Percentiles rank a stretch among this genome's conserved stretches.
phyloP scores from a whole-genome alignment of 2,113 vertebrate genomes.

The Xiphias gladius region DNA sequence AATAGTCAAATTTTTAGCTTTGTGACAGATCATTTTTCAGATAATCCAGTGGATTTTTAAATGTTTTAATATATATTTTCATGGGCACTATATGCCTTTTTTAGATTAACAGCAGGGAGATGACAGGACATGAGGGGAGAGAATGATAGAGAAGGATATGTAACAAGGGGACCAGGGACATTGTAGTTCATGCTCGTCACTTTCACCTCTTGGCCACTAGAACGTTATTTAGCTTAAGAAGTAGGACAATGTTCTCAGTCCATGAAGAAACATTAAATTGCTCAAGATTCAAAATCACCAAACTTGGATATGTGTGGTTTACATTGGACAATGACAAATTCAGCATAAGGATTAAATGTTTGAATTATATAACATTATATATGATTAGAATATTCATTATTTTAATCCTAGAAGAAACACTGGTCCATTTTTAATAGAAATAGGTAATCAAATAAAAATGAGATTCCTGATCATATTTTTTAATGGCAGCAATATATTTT shows the following conservation, averaged over 20 bases:
- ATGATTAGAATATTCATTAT: not conserved
- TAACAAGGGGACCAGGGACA: not conserved
- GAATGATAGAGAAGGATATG: not conserved
- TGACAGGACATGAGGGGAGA: not conserved
- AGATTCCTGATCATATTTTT: not conserved
- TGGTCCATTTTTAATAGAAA: too few species aligned
- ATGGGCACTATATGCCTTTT: not conserved
- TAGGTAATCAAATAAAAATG: too few species aligned
- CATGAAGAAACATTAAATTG: not conserved
- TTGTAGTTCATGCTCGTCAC: too few species aligned
- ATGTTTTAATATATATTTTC: not conserved
- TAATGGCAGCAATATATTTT: not conserved
- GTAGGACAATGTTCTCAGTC: not conserved
- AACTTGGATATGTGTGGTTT: not conserved
- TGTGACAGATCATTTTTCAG: too few species aligned
- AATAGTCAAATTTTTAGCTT: not conserved
- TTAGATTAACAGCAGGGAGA: not conserved
- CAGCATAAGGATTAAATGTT: not conserved
- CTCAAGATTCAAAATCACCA: not conserved
- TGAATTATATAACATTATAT: not conserved
- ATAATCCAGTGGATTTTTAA: not conserved
- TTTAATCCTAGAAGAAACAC: not conserved
- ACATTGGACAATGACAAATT: not conserved
- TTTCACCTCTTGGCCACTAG: not conserved
- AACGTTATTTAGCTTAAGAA: not conserved